Conservation (phyloP, 1,140 invertebrate genomes). For the Glomeris maerens region DNA sequence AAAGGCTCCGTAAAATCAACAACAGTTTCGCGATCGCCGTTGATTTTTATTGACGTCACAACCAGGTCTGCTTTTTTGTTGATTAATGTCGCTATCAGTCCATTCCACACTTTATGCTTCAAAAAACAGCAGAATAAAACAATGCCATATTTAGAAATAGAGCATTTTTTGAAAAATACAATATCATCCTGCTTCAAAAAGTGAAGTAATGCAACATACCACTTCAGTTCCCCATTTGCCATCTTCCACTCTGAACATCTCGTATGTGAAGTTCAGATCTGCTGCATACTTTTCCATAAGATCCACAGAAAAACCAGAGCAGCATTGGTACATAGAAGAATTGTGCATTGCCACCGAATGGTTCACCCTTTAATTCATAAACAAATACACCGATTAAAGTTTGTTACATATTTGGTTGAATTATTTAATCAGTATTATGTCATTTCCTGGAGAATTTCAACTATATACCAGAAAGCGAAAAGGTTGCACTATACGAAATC, state of each 20-base stretch:
- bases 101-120: slow-evolving; percentile 90
- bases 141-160: neutral
- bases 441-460: too few relatives aligned
- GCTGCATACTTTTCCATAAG: slow-evolving; percentile 34
- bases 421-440: too few relatives aligned
- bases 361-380: neutral
- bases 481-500: too few relatives aligned
- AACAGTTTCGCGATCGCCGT: slow-evolving; percentile 81
- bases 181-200: slow-evolving; percentile 36
- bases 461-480: too few relatives aligned
- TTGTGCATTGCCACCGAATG: neutral
- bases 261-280: slow-evolving; percentile 36
- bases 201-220: slow-evolving; percentile 30
- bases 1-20: slow-evolving; percentile 93
- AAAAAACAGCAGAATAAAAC: slow-evolving; percentile 12
- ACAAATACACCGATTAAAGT: too few relatives aligned
- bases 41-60: slow-evolving; percentile 91
- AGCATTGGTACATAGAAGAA: slow-evolving; percentile 50
- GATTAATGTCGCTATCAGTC: slow-evolving; percentile 80
- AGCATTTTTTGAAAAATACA: neutral
- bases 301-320: slow-evolving; percentile 92
- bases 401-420: too few relatives aligned
- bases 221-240: slow-evolving; percentile 38
- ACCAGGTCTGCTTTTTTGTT: slow-evolving; percentile 90
- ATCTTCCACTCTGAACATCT: slow-evolving; percentile 37